Evolutionary conservation across 37 sponge, comb jelly and placozoan species (phyloP).

Genomic region (Agelas oroides): DNA sequence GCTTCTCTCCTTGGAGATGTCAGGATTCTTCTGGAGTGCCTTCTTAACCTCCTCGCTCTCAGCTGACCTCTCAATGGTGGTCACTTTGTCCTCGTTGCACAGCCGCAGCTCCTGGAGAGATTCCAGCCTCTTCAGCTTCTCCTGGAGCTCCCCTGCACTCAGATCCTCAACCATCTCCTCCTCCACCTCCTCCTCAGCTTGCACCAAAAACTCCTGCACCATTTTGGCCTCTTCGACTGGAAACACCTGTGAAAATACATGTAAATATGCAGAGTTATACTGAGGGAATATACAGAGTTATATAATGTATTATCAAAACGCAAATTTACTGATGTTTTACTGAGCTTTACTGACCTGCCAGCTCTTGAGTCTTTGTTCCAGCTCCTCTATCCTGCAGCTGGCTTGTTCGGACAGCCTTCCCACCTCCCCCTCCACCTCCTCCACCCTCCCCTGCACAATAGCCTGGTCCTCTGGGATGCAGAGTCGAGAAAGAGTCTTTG

Average conservation of each 20-base stretch:
- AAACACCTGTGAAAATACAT: slow-evolving; percentile 29
- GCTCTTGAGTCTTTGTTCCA: slow-evolving; percentile 64
- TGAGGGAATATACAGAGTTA: too few relatives aligned
- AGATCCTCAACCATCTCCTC: slow-evolving; percentile 33
- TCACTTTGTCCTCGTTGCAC: slow-evolving; percentile 39
- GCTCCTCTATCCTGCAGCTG: background rate
- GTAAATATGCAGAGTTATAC: too few relatives aligned
- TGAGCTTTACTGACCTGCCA: slow-evolving; percentile 68
- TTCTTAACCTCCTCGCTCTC: slow-evolving; percentile 46
- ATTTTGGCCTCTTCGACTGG: slow-evolving; percentile 71
- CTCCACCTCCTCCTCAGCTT: slow-evolving; percentile 17
- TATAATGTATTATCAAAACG: too few relatives aligned
- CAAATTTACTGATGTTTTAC: too few relatives aligned
- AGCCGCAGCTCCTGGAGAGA: slow-evolving; percentile 26
- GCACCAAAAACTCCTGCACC: slow-evolving; percentile 66
- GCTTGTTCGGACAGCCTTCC: slow-evolving; percentile 21
- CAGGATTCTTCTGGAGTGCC: slow-evolving; percentile 69
- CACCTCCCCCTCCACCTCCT: slow-evolving; percentile 2
- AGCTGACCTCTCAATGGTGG: slow-evolving; percentile 54
- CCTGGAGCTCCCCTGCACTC: slow-evolving; percentile 44
- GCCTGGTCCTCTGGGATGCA: slow-evolving; percentile 29
- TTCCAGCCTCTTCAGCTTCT: slow-evolving; percentile 58
- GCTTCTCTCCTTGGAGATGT: slow-evolving; percentile 64
- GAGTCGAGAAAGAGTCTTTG: slow-evolving; percentile 15
- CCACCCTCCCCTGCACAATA: slow-evolving; percentile 18